phyloP scores from a whole-genome alignment of 2,888 invertebrate species.

The Drosophila meridionalis region DNA sequence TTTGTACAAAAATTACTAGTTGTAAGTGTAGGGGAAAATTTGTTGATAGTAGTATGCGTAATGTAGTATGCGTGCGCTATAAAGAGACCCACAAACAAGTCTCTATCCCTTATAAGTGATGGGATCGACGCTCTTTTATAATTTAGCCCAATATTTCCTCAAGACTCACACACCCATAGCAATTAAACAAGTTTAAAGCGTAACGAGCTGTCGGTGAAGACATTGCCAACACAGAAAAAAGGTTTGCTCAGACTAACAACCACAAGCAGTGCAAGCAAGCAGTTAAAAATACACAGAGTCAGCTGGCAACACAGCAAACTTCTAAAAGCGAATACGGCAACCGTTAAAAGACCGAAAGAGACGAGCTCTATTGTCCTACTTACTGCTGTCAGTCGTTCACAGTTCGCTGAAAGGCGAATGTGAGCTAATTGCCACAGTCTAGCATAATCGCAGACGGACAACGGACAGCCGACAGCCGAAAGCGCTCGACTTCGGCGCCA shows the following conservation, averaged over 20 bases:
- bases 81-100: no score
- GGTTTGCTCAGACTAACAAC: neutral
- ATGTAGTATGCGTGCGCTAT: no score
- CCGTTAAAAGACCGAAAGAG: slow-evolving; percentile 15
- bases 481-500: slow-evolving; percentile 20
- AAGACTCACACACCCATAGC: neutral
- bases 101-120: no score
- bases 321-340: slow-evolving; percentile 11
- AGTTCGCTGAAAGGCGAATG: slow-evolving; percentile 9
- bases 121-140: no score
- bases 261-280: slow-evolving; percentile 23
- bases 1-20: no score
- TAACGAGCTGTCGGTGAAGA: neutral
- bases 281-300: neutral
- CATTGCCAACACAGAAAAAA: slow-evolving; percentile 4
- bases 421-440: slow-evolving; percentile 20
- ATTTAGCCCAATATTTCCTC: neutral
- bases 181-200: neutral
- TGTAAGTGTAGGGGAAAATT: no score
- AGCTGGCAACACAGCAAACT: slow-evolving; percentile 4
- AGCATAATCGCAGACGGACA: slow-evolving; percentile 47
- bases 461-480: neutral
- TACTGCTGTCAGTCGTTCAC: slow-evolving; percentile 17
- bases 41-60: no score
- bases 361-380: slow-evolving; percentile 22